Evolutionary conservation across 2,888 invertebrate genomes (phyloP), one percentile per base, ranked within the genome.

Genomic region (Hyalella azteca): DNA sequence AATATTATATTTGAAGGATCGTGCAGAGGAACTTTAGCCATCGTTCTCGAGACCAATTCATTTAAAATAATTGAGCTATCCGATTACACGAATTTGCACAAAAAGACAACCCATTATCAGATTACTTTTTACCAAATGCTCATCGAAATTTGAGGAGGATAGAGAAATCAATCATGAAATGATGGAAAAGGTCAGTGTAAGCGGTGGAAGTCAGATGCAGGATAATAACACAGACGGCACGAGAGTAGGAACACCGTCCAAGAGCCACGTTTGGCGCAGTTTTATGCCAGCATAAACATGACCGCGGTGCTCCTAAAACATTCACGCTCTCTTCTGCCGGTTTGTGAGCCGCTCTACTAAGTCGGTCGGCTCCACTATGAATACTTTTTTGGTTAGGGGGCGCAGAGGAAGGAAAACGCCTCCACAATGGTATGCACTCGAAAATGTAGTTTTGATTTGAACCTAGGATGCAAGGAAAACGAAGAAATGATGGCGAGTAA

Each of bases 241-340:
- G 66, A 36, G 36, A 36, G 19, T 29, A 32, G 36, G 36, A 66
- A 66, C 66, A 36, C 66, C 66, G 66, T 36, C 66, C 66, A 66
- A 66, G 66, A 66, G 66, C 66, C 66, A 29, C 66, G 66, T 66
- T 66, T 66, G 66, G 66, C 39, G 66, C 66, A 66, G 66, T 66
- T 66, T 66, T 66, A 66, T 66, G 66, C 66, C 66, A 66, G 19
- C 66, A 66, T 66, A 66, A 66, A 66, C 66, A 66, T 66, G 66
- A 66, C 66, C 66, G 66, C 66, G n/a, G 66, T 36, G 32, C 66
- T 66, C 66, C 66, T 66, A 66, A 66, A 66, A 66, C 66, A 66
- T 66, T 66, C 66, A 66, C 66, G 66, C 66, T 66, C 66, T 66
- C 66, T 66, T 66, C 66, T 66, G 36, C 36, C 36, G 39, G 66